phyloP scores from a whole-genome alignment of 2,113 vertebrate genomes.

The Lagopus leucura region DNA sequence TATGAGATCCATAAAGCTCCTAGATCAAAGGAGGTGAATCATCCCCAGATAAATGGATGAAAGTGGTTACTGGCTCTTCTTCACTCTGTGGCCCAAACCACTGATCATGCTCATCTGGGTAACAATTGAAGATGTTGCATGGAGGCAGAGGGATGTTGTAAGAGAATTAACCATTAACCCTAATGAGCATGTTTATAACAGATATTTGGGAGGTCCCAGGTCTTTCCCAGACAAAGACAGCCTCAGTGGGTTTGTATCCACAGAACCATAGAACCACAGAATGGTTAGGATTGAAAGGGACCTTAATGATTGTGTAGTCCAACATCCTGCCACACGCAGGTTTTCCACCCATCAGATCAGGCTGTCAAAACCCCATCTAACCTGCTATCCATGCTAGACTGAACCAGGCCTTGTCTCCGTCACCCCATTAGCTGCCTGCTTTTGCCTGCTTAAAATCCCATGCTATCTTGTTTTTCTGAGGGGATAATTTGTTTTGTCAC shows the following conservation, averaged over 20 bases:
- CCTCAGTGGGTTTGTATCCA: fast-evolving
- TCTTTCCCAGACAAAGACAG: not conserved
- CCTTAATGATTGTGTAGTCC: too few relatives aligned
- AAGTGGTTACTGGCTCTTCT: fast-evolving
- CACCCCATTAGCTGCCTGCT: not conserved
- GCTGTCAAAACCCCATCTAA: too few relatives aligned
- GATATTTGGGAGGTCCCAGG: not conserved
- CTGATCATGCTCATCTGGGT: not conserved
- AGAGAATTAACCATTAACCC: not conserved
- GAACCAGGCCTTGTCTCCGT: fast-evolving
- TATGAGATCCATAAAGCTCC: not conserved
- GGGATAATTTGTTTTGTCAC: not conserved
- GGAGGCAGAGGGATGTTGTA: not conserved
- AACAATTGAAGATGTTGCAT: not conserved
- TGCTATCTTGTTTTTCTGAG: not conserved
- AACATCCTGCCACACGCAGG: too few relatives aligned
- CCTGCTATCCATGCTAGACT: fast-evolving
- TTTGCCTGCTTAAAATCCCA: not conserved
- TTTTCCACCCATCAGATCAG: too few relatives aligned
- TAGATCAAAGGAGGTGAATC: not conserved
- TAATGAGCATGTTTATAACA: not conserved
- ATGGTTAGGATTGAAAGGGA: too few relatives aligned
- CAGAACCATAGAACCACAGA: too few relatives aligned
- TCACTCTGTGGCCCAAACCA: not conserved
- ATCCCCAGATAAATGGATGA: not conserved